These are phyloP conservation scores for Zygogramma bicolorata DNA, from an alignment of 2,888 invertebrate genomes.

Conservation along the genomic window DNA sequence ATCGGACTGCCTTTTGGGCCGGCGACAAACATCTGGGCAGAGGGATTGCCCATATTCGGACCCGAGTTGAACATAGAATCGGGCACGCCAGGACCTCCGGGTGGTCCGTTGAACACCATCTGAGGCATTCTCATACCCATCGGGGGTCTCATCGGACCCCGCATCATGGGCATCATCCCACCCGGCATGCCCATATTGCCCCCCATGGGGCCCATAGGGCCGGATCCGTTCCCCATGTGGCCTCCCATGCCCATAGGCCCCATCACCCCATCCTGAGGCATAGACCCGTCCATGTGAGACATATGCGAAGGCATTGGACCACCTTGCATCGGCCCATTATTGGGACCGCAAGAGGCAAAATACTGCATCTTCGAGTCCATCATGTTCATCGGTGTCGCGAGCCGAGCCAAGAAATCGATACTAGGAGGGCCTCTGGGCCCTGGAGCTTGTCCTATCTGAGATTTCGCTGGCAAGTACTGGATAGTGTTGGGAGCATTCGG, in stretches of 20 bases:
- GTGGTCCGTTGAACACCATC: conserved; percentile 64
- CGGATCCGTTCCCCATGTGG: conserved; percentile 63
- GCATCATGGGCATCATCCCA: conserved; percentile 66
- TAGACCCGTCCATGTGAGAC: conserved; percentile 66
- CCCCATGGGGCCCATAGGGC: conserved; percentile 61
- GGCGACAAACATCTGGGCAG: conserved; percentile 72
- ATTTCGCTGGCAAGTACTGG: conserved; percentile 95
- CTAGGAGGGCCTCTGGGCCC: conserved; percentile 88
- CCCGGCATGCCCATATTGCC: conserved; percentile 66
- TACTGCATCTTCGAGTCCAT: conserved; percentile 81
- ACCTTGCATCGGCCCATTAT: conserved; percentile 67
- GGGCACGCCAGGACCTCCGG: conserved; percentile 60
- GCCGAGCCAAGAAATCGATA: conserved; percentile 89
- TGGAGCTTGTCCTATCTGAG: conserved; percentile 84
- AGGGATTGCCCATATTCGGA: conserved; percentile 66
- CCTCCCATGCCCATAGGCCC: conserved; percentile 67
- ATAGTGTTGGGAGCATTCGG: conserved; percentile 98
- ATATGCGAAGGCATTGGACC: conserved; percentile 66
- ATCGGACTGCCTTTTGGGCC: conserved; percentile 72
- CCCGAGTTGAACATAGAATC: conserved; percentile 60
- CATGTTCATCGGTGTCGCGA: conserved; percentile 84
- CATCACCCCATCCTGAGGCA: conserved; percentile 64
- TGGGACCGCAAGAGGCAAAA: conserved; percentile 75
- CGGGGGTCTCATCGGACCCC: conserved; percentile 64
- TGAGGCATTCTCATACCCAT: conserved; percentile 65